A percentile compares a stretch with the other conserved stretches of the same genome.
phyloP scores from a whole-genome alignment of 2,888 invertebrate species.

The Agrypnus murinus region DNA sequence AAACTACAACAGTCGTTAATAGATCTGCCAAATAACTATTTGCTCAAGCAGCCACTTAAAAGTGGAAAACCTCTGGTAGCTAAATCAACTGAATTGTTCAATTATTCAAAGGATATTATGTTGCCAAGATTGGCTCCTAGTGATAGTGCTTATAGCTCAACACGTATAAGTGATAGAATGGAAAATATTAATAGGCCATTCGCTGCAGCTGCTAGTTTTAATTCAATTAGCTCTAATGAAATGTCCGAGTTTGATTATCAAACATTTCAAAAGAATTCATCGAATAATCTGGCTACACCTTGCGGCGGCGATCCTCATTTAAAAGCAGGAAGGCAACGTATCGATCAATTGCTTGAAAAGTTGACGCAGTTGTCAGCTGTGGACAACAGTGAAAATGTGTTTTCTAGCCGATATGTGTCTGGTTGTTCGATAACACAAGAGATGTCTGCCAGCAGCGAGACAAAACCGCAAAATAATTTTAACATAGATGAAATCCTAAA shows the following conservation, averaged over 20 bases:
- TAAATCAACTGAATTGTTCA: slow-evolving; percentile 15
- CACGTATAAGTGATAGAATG: slow-evolving; percentile 11
- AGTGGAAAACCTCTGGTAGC: neutral
- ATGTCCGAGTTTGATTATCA: slow-evolving; percentile 9
- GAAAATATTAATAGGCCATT: slow-evolving; percentile 5
- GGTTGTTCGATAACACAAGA: slow-evolving; percentile 65
- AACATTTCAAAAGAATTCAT: neutral
- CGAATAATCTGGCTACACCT: slow-evolving; percentile 18
- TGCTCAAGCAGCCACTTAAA: slow-evolving; percentile 27
- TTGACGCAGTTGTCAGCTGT: slow-evolving; percentile 60
- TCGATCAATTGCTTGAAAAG: slow-evolving; percentile 67
- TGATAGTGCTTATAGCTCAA: slow-evolving; percentile 43
- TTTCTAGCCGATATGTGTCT: slow-evolving; percentile 65
- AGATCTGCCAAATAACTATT: slow-evolving; percentile 31
- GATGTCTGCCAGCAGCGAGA: slow-evolving; percentile 27
- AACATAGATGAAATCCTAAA: slow-evolving; percentile 62
- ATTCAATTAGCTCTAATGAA: slow-evolving; percentile 24
- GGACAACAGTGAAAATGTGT: slow-evolving; percentile 57
- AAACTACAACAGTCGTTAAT: slow-evolving; percentile 46
- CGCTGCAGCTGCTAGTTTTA: slow-evolving; percentile 2
- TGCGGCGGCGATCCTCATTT: slow-evolving; percentile 61
- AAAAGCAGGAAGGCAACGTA: slow-evolving; percentile 64
- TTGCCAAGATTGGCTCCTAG: slow-evolving; percentile 28
- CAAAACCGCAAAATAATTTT: slow-evolving; percentile 11
- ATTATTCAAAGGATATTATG: slow-evolving; percentile 19